Base-by-base conservation (phyloP, 2,888 invertebrate genomes). In the Meta bourneti region DNA sequence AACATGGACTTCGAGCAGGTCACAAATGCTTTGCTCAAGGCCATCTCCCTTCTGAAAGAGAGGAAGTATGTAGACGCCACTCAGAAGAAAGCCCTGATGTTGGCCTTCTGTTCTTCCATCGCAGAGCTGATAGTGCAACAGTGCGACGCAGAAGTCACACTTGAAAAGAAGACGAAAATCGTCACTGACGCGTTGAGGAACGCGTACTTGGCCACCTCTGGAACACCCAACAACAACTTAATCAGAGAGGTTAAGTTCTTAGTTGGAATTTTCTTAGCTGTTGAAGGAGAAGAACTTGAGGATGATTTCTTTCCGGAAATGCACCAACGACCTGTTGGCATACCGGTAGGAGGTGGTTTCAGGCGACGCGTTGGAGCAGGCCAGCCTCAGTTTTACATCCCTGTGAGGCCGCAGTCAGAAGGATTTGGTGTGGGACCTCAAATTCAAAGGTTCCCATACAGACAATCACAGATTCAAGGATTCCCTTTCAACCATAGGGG, bases 21-120 rank as follows among this genome's bases (percentile, higher is more conserved):
- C 7, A 77, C 74, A 5, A 20, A 75, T 51, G 13, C 34, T 13
- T 34, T 89, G 19, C 7, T 82, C 1, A 77, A 70, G 16, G 89
- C 89, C 9, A 77, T 89, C 6, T 9, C 16, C 34, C 52, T 82
- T 11, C 20, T 89, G 34, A n/a, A 75, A 13, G 7, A 82, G n/a
- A 48, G 20, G 6, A 13, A 51, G 13, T 54, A 69, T 52, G 89
- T 6, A 7, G 19, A 54, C 8, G 1, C 20, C 7, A n/a, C 51
- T 0, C 48, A 81, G 48, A 77, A 77, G 34, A 72, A 82, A 7
- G 48, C 89, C 5, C 20, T 89, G 7, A 77, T 81, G 81, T 48
- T 54, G 19, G 89, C 75, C 49, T 89, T 89, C 69, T 81, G 81
- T 13, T 82, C 89, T 5, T 48, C 81, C 6, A 48, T 89, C 6